Percentiles rank a stretch among this genome's conserved stretches.
These are phyloP conservation scores for Pectinophora gossypiella DNA, from an alignment of 1,140 invertebrate species.

Conservation along the genomic window DNA sequence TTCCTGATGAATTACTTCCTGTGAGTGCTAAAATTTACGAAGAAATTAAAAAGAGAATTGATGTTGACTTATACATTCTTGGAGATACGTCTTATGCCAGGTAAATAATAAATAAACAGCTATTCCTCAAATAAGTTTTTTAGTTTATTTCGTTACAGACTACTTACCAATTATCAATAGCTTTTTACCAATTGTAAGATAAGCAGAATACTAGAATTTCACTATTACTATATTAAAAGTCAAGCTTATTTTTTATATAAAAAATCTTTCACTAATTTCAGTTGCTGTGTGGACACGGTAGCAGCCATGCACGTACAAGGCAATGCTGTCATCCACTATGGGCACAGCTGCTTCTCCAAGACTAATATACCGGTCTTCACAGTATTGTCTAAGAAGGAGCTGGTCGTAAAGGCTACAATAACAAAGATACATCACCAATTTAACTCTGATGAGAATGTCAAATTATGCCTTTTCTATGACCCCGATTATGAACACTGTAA, in stretches of 20 bases:
- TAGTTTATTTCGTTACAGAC: background rate
- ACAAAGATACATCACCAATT: conserved; percentile 32
- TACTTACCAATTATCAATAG: background rate
- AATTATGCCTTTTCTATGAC: conserved; percentile 84
- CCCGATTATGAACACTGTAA: conserved; percentile 80
- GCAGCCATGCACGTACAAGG: conserved; percentile 90
- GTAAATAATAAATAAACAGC: conserved; percentile 56
- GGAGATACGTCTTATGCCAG: conserved; percentile 96
- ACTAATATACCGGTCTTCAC: conserved; percentile 84
- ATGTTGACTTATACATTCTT: conserved; percentile 85
- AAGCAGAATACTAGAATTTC: too few species aligned
- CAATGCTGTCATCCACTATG: conserved; percentile 94
- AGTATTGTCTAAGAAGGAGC: conserved; percentile 78
- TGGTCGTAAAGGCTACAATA: conserved; percentile 71
- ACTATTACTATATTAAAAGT: too few species aligned
- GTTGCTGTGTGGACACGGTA: conserved; percentile 96
- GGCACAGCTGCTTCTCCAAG: conserved; percentile 89
- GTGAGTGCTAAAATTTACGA: conserved; percentile 83
- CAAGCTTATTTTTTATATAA: too few species aligned
- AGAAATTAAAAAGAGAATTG: conserved; percentile 77
- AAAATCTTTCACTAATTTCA: conserved; percentile 42
- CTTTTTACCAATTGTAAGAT: too few species aligned
- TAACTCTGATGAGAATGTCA: conserved; percentile 44
- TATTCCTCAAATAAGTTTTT: background rate
- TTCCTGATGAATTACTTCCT: conserved; percentile 88